These are phyloP conservation scores for Chloebia gouldiae DNA, from an alignment of 2,113 vertebrate genomes.

Conservation along the genomic window DNA sequence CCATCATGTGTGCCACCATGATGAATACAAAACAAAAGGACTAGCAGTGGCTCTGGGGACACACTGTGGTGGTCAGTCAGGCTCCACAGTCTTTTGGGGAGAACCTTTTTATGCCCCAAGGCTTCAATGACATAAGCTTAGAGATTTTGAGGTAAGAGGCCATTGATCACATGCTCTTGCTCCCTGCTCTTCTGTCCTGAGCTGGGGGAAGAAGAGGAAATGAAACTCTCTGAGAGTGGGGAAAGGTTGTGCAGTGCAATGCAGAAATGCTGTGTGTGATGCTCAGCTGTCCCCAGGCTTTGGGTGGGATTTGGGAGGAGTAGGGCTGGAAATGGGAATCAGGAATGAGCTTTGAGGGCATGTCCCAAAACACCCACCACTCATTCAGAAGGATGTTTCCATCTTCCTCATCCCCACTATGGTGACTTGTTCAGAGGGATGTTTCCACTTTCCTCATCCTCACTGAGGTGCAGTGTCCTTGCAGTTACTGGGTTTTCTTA, in stretches of 20 bases:
- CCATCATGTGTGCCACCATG: rapidly evolving
- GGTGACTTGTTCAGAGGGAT: not conserved
- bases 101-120: not conserved
- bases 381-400: not conserved
- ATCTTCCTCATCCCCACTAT: not conserved
- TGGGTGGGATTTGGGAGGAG: not conserved
- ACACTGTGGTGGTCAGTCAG: not conserved
- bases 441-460: not conserved
- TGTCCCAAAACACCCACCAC: rapidly evolving
- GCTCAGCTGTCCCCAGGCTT: not conserved
- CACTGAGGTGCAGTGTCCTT: rapidly evolving
- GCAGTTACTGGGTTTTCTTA: not conserved
- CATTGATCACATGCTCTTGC: not conserved
- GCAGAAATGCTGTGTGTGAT: not conserved
- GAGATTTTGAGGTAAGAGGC: not conserved
- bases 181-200: not conserved
- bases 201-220: not conserved
- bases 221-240: not conserved
- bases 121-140: not conserved
- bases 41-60: not conserved
- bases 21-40: not conserved
- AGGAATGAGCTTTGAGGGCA: rapidly evolving
- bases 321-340: not conserved
- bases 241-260: not conserved
- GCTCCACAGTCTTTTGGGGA: not conserved